These are phyloP conservation scores for Capreolus pygargus DNA, from an alignment of 2,113 vertebrate species.

Conservation along the genomic window DNA sequence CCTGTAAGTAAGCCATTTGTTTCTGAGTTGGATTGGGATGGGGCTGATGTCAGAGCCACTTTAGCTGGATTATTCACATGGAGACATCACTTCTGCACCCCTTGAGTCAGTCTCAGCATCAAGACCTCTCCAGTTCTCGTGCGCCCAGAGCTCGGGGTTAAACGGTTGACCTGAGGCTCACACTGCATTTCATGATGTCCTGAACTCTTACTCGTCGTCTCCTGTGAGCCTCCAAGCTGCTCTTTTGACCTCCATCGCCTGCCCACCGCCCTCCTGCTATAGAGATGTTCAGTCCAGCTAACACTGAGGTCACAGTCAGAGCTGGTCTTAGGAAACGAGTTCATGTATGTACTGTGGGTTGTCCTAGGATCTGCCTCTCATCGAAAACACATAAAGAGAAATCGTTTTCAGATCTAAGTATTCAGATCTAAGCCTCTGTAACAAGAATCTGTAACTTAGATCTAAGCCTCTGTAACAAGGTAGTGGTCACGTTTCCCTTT, in stretches of 20 bases:
- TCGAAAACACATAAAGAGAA: background rate
- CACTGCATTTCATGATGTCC: background rate
- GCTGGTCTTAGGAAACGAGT: background rate
- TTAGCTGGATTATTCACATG: background rate
- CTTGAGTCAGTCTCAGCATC: background rate
- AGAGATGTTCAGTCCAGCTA: background rate
- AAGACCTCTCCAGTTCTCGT: background rate
- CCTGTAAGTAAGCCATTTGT: background rate
- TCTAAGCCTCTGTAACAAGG: background rate
- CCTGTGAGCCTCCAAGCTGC: background rate
- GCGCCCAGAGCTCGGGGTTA: background rate
- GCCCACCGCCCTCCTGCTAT: background rate
- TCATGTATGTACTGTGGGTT: background rate
- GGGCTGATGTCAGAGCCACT: background rate
- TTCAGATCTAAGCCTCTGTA: background rate
- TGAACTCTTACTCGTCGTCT: background rate
- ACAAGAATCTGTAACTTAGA: background rate
- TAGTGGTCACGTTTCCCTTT: background rate
- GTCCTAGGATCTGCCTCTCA: background rate
- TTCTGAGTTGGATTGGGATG: background rate
- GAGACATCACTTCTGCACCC: background rate
- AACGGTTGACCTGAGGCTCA: background rate
- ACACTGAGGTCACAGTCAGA: background rate
- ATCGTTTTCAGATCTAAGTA: background rate
- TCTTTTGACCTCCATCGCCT: background rate